Percentiles rank a stretch among this genome's conserved stretches.
These are phyloP conservation scores for Conus betulinus DNA, from an alignment of 1,140 invertebrate species.

Conservation along the genomic window DNA sequence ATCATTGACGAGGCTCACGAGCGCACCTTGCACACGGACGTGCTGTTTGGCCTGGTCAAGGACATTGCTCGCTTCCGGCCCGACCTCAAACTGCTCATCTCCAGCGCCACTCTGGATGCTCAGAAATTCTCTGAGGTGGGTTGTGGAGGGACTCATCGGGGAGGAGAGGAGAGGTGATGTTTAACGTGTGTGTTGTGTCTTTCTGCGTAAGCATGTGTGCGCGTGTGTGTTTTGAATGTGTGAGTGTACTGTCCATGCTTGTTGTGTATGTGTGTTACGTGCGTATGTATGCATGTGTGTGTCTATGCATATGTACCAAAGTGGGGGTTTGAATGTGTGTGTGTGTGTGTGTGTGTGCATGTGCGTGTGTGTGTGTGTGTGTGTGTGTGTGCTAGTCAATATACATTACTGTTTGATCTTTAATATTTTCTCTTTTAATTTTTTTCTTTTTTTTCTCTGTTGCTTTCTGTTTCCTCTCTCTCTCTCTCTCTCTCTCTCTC, in stretches of 20 bases:
- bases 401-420: not conserved
- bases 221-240: too few species aligned
- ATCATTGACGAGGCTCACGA: conserved; percentile 99
- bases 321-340: not conserved
- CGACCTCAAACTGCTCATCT: conserved; percentile 97
- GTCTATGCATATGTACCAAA: not conserved
- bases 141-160: too few species aligned
- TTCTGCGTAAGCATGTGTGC: not conserved
- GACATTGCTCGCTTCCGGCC: conserved; percentile 96
- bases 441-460: too few species aligned
- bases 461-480: not conserved
- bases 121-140: conserved; percentile 92
- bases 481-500: too few species aligned
- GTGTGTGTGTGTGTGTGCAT: conserved; percentile 4
- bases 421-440: too few species aligned
- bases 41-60: conserved; percentile 98
- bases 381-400: not conserved
- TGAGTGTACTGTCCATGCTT: not conserved
- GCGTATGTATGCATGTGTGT: not conserved
- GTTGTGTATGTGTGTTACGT: not conserved
- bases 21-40: conserved; percentile 97
- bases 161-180: not conserved
- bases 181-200: not conserved
- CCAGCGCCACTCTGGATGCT: conserved; percentile 98
- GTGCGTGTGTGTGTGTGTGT: too few species aligned